Base-by-base conservation (phyloP, 2,797 vertebrate genomes). In the Liparis tanakae region DNA sequence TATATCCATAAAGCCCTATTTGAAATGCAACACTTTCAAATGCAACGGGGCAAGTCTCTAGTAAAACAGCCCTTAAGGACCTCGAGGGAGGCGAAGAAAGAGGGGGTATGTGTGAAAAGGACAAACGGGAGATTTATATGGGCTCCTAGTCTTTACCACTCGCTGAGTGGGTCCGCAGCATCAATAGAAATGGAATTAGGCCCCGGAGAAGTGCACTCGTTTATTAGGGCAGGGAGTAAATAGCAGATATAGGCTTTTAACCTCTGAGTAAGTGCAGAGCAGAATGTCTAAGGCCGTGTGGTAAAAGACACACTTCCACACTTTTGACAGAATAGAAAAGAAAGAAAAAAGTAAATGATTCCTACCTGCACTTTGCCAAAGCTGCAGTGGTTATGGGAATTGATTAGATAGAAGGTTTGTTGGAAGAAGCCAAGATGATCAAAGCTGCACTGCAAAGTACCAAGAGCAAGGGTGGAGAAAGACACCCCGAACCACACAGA, bases 101-200 rank as follows among this genome's bases (percentile, higher is more conserved):
- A 57, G 72, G 74, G 71, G 71, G 80, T 59, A 67, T 83, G 81
- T 89, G 85, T 83, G 84, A 88, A 88, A 86, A 88, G 81, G 72
- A 84, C 84, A 86, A 90, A 86, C 58, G 37, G 56, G 56, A 88
- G 86, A 91, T 91, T 87, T 90, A 89, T 89, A 78, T 73, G 67
- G 55, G 78, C 85, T 83, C 75, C 55, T 71, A 91, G 90, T 87
- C 87, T 90, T 91, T 88, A 92, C 88, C 87, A 87, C 85, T 73
- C 81, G 82, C 86, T 76, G 80, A 85, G 85, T 88, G 69, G 81
- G 85, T 84, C 83, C 72, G 10, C 74, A 50, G 74, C 85, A 82
- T 93, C 92, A 83, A 90, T 92, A 90, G 78, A 91, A 93, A 93
- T 91, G 71, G 82, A 91, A 91, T 93, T 91, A 91, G 72, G 71